Base-by-base conservation (phyloP, 2,113 vertebrate genomes). In the Tamias sibiricus region DNA sequence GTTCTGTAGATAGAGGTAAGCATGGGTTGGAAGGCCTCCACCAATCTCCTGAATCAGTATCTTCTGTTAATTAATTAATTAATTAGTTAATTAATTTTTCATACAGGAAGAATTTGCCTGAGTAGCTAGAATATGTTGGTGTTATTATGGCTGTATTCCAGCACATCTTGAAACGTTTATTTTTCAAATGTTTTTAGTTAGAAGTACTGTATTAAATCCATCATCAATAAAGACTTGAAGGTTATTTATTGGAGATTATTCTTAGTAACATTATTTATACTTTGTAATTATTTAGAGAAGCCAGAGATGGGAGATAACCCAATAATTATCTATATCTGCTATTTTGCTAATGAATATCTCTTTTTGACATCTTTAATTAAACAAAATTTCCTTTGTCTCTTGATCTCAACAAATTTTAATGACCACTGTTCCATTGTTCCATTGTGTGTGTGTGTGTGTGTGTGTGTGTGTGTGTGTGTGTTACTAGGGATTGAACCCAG, bases 241-340 rank as follows among this genome's bases (percentile, higher is more conserved):
- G 47, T 77, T 96, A 95, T 92, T 97, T 90, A 85, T 76, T 96
- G 54, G n/a, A 49, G 89, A 86, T 91, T 81, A 96, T 84, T 95
- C 91, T 96, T 94, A 82, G 92, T 75, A 95, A 90, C 69, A 88
- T 95, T 94, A 96, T 95, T 98, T 90, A 95, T 77, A 92, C 35
- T 85, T 89, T 49, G 62, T n/a, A 87, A 81, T 97, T 97, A 95
- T 79, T 88, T 90, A 74, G 49, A 94, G 87, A 91, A 94, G 66
- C 14, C 62, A 95, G 77, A 87, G 94, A 64, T 90, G 74, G 81
- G 49, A 91, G 74, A 66, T 92, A 88, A 82, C 26, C 62, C n/a
- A 49, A 81, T 95, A 94, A 90, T 94, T 85, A 91, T 77, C 54
- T 82, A 54, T 72, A 94, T 87, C 57, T 93, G 32, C 96, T 97